Evolutionary conservation across 2,888 invertebrate species (phyloP).

Genomic region (Drosophila nr. fundita): DNA sequence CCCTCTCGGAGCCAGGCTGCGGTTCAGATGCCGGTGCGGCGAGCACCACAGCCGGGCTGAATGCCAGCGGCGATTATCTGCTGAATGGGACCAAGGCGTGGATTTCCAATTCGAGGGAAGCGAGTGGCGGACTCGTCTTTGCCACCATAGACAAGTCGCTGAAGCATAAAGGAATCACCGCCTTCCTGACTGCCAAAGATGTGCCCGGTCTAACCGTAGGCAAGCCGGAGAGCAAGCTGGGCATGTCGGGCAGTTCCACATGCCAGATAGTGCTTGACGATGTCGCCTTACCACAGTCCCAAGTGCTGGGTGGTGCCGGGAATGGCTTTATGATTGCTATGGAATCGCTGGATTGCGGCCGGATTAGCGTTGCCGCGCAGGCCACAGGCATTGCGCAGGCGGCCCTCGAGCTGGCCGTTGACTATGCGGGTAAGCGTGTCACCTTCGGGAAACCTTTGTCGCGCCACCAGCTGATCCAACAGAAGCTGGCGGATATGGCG

Average conservation of each 20-base stretch:
- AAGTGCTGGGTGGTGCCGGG: conserved; percentile 92
- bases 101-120: conserved; percentile 96
- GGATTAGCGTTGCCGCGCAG: conserved; percentile 96
- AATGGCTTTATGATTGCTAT: conserved; percentile 97
- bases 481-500: conserved; percentile 96
- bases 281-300: conserved; percentile 91
- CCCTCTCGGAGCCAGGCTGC: conserved; percentile 96
- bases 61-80: conserved; percentile 88
- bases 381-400: conserved; percentile 97
- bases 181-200: conserved; percentile 93
- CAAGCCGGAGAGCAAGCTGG: conserved; percentile 97
- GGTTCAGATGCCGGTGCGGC: conserved; percentile 98
- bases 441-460: conserved; percentile 94
- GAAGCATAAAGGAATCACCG: conserved; percentile 92
- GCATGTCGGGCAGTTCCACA: conserved; percentile 92
- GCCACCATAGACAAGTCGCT: conserved; percentile 94
- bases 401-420: conserved; percentile 94
- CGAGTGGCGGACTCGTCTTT: conserved; percentile 92
- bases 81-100: conserved; percentile 96
- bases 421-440: conserved; percentile 93
- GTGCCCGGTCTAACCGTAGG: conserved; percentile 92
- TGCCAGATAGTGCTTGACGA: conserved; percentile 96
- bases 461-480: conserved; percentile 95
- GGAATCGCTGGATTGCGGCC: conserved; percentile 94
- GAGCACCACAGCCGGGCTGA: conserved; percentile 91